A percentile compares a stretch with the other conserved stretches of the same genome.
phyloP scores from a whole-genome alignment of 2,113 vertebrate species.

The Pardalotus punctatus region DNA sequence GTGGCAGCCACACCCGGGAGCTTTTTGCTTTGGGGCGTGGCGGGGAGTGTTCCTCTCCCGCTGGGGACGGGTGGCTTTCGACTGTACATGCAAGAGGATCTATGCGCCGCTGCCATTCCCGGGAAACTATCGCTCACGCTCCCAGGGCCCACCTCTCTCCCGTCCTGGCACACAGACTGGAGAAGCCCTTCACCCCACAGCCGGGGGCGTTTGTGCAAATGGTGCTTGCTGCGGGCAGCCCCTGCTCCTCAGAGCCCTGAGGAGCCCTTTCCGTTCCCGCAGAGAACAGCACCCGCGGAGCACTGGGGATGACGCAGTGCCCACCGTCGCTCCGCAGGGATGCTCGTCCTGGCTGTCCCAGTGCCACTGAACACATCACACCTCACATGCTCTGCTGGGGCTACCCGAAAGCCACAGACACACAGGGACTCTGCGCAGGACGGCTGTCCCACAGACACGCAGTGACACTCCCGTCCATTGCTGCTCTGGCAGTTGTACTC shows the following conservation, averaged over 20 bases:
- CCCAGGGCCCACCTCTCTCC: rapidly evolving
- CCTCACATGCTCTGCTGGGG: rapidly evolving
- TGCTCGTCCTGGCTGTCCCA: rapidly evolving
- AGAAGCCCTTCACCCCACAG: rapidly evolving
- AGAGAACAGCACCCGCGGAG: rapidly evolving
- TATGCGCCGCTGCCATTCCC: rapidly evolving
- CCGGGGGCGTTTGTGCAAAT: rapidly evolving
- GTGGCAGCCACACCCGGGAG: rapidly evolving
- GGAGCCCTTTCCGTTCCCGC: rapidly evolving
- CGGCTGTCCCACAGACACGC: background rate
- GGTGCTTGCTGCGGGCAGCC: background rate
- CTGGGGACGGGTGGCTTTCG: rapidly evolving
- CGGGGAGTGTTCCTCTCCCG: rapidly evolving
- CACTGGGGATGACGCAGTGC: rapidly evolving
- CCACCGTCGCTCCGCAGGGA: rapidly evolving
- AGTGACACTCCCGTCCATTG: background rate
- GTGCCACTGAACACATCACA: rapidly evolving
- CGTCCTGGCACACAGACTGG: rapidly evolving
- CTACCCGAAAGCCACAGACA: rapidly evolving
- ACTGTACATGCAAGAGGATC: rapidly evolving
- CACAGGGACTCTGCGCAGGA: no score
- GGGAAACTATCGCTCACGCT: rapidly evolving
- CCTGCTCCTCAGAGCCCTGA: no score
- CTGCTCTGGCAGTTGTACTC: background rate
- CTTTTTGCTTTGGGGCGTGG: rapidly evolving